Evolutionary conservation across 53 echinoderm and acorn worm species (phyloP), one percentile per base, ranked within the genome.

Genomic region (Echinarachnius parma): DNA sequence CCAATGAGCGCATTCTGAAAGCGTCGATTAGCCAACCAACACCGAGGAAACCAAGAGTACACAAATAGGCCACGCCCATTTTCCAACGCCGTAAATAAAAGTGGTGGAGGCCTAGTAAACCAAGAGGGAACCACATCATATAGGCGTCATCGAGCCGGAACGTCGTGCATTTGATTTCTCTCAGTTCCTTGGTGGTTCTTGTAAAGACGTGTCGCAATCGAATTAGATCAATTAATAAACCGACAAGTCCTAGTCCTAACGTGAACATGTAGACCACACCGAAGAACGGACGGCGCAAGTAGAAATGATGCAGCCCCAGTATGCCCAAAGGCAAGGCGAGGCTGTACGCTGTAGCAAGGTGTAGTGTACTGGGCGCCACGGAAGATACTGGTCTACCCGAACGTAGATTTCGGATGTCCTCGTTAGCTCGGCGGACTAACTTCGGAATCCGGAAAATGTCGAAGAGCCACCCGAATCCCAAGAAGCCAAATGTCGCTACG

Each of bases 21-120:
- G 71, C 75, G 75, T 89, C 81, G 15, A 85, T 57, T 46, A 89
- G 47, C 85, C 81, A 85, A 46, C 89, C 89, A 46, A 85, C 35
- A 28, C 89, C 89, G 14, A 89, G 34, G 44, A 81, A 28, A 4
- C 84, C 89, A n/a, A 77, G 48, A 11, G 89, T 81, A 25, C 64
- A 69, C 1, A 89, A 31, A 53, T 89, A 89, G 36, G 59, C 46
- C 31, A 82, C 45, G 16, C 89, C 89, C 85, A 80, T 80, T 29
- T 63, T 64, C 53, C 77, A 78, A 36, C 83, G 35, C 5, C 78
- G 77, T 16, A 89, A 59, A 62, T 89, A 89, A 61, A 89, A 85
- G 61, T 85, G 80, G 46, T 89, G 89, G 29, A 89, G 67, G 11
- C 89, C 89, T 5, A 81, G 33, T 8, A 85, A 4, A 0, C 89